Conservation (phyloP, 2,797 vertebrate species). For the Ammospiza maritima region DNA sequence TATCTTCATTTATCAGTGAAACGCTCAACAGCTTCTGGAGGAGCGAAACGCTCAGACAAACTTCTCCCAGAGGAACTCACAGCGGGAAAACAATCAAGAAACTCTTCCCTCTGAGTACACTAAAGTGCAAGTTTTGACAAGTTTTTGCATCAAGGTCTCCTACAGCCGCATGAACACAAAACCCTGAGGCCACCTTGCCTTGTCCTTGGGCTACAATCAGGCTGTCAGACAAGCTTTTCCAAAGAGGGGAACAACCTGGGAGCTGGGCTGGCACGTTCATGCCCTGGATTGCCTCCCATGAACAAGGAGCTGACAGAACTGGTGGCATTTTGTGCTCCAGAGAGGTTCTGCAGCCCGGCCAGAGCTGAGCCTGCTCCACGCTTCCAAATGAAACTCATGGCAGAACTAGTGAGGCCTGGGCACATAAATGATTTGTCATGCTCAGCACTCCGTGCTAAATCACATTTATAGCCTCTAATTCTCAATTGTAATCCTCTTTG, state of each 20-base stretch:
- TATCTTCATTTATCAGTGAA: slow-evolving; percentile 20
- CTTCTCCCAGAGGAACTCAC: neutral
- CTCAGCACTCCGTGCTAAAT: slow-evolving; percentile 46
- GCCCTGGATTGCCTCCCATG: neutral
- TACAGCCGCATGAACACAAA: neutral
- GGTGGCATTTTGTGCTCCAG: neutral
- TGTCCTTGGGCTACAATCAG: rapidly evolving
- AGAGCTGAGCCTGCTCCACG: neutral
- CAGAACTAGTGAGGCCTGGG: neutral
- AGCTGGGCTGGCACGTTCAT: rapidly evolving
- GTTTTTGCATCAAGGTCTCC: neutral
- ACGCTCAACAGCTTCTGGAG: neutral
- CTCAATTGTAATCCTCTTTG: slow-evolving; percentile 29
- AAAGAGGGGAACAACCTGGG: neutral
- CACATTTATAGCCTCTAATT: slow-evolving; percentile 49
- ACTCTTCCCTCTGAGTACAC: neutral
- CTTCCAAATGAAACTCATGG: neutral
- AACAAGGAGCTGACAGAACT: neutral
- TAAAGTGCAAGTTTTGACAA: rapidly evolving
- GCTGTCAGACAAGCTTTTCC: neutral
- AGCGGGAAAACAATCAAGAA: neutral
- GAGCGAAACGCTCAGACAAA: neutral
- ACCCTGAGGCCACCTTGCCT: rapidly evolving
- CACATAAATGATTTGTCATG: slow-evolving; percentile 39
- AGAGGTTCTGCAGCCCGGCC: neutral